These are phyloP conservation scores for Chondrilla cf. caribensis DNA, from an alignment of 37 sponge, comb jelly and placozoan species.

Conservation along the genomic window DNA sequence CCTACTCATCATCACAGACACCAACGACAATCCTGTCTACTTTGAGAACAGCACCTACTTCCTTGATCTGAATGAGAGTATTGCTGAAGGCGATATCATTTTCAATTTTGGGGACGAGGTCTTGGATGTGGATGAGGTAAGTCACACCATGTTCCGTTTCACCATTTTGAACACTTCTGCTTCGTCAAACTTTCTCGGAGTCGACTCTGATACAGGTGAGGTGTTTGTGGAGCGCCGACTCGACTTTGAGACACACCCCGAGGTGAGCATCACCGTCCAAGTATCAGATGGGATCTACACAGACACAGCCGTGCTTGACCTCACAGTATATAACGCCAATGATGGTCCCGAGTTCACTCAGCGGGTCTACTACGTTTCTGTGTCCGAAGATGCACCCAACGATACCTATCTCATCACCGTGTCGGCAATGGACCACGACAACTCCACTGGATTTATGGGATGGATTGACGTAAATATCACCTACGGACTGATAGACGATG, in stretches of 20 bases:
- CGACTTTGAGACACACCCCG: conserved; percentile 6
- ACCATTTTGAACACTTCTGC: conserved; percentile 37
- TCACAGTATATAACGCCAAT: not conserved
- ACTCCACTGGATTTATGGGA: not conserved
- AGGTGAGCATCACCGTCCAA: conserved; percentile 14
- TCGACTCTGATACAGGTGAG: conserved; percentile 41
- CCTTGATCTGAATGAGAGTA: not conserved
- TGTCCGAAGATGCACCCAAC: not conserved
- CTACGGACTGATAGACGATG: not conserved
- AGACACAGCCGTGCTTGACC: not conserved
- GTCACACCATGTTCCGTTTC: conserved; percentile 37
- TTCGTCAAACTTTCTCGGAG: conserved; percentile 16
- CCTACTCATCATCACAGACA: not conserved
- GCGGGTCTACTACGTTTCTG: not conserved
- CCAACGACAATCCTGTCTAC: conserved; percentile 27
- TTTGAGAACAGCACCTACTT: not conserved
- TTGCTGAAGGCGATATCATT: not conserved
- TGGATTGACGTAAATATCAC: not conserved
- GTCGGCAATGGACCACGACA: not conserved
- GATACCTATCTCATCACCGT: conserved; percentile 6
- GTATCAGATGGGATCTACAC: conserved; percentile 15
- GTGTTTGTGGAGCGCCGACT: conserved; percentile 8
- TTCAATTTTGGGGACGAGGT: conserved; percentile 31
- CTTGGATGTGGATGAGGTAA: conserved; percentile 53
- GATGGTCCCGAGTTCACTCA: conserved; percentile 15